Conservation (phyloP, 2,888 invertebrate species). For the Euproctis similis region DNA sequence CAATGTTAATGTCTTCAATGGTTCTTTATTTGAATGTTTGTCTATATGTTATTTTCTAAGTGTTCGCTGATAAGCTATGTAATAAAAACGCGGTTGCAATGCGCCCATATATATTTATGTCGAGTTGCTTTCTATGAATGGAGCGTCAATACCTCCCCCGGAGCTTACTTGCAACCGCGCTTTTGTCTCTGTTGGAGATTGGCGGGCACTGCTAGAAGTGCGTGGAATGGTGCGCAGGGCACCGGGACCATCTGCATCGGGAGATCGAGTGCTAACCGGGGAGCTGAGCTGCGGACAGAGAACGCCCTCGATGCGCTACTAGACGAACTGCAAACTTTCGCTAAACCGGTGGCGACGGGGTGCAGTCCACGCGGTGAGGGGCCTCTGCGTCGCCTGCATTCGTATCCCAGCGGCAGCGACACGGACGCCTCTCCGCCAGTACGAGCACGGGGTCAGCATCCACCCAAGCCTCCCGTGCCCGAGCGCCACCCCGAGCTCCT, state of each 20-base stretch:
- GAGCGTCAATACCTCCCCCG: conserved; percentile 7
- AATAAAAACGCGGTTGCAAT: conserved; percentile 52
- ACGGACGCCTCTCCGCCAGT: conserved; percentile 86
- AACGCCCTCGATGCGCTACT: conserved; percentile 98
- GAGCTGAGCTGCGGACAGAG: conserved; percentile 82
- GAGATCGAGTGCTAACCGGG: conserved; percentile 41
- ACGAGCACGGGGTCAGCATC: conserved; percentile 75
- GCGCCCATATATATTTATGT: conserved; percentile 5
- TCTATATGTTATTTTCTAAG: conserved; percentile 52
- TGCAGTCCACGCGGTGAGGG: conserved; percentile 50
- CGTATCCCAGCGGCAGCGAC: conserved; percentile 90
- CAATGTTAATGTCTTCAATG: conserved; percentile 51
- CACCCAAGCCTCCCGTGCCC: conserved; percentile 86
- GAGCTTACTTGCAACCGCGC: conserved; percentile 48
- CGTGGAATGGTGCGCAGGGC: conserved; percentile 64
- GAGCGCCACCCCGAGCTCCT: conserved; percentile 87
- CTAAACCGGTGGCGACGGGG: conserved; percentile 75
- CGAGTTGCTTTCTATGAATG: conserved; percentile 2
- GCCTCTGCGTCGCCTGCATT: conserved; percentile 84
- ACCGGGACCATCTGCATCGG: conserved; percentile 45
- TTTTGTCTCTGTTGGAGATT: conserved; percentile 47
- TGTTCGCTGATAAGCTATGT: conserved; percentile 22
- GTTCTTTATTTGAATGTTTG: conserved; percentile 52
- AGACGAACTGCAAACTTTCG: conserved; percentile 94
- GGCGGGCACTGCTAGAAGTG: conserved; percentile 53